A percentile compares a stretch with the other conserved stretches of the same genome.
phyloP scores from a whole-genome alignment of 2,113 vertebrate genomes.

The Cacatua alba region DNA sequence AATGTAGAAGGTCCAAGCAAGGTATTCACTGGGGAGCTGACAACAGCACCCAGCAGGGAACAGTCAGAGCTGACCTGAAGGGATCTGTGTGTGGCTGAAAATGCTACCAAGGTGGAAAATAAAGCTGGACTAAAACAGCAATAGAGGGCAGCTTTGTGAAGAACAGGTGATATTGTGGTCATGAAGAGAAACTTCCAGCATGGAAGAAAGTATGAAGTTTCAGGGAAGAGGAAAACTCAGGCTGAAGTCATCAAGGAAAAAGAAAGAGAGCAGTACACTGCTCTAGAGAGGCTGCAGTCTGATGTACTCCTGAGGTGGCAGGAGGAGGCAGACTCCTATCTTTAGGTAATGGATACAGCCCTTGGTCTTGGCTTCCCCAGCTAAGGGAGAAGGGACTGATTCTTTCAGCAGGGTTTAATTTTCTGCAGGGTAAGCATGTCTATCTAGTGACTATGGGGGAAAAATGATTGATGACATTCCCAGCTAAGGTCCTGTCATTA shows the following conservation, averaged over 20 bases:
- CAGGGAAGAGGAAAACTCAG: not conserved
- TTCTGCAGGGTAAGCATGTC: not conserved
- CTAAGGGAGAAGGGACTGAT: not conserved
- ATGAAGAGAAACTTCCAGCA: not conserved
- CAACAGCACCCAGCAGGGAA: not conserved
- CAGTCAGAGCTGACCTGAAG: not conserved
- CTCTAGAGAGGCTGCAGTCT: not conserved
- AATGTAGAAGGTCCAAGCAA: not conserved
- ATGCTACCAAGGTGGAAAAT: not conserved
- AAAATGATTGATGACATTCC: not conserved
- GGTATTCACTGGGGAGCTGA: not conserved
- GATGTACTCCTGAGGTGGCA: not conserved
- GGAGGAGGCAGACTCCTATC: not conserved
- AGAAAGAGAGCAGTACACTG: not conserved
- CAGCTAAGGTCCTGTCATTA: not conserved
- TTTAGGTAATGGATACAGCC: not conserved
- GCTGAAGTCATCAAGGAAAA: not conserved
- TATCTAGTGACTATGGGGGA: not conserved
- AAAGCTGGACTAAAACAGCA: not conserved
- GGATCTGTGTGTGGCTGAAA: not conserved
- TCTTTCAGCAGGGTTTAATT: not conserved
- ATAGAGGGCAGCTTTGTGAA: not conserved
- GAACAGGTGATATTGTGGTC: not conserved
- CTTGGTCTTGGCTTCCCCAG: fast-evolving
- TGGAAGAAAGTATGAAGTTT: not conserved